Evolutionary conservation across 2,888 invertebrate genomes (phyloP).

Genomic region (Lepidocyrtinus sp.): DNA sequence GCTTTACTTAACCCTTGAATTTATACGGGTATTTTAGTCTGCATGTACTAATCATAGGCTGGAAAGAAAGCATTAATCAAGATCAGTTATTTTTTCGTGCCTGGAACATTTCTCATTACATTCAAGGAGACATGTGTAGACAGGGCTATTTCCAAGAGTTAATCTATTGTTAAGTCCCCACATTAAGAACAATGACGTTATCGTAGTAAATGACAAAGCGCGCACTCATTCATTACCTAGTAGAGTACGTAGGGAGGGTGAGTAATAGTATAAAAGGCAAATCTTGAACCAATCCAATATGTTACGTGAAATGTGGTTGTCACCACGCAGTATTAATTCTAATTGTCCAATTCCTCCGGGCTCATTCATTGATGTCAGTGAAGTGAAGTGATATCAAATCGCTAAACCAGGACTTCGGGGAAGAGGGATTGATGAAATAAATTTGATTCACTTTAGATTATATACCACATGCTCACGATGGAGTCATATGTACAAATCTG

Average conservation of each 20-base stretch:
- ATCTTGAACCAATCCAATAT: constrained; percentile 10
- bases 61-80: no score
- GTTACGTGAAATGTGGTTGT: constrained; percentile 3
- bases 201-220: not conserved
- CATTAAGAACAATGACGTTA: not conserved
- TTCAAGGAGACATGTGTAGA: no score
- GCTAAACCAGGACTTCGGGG: constrained; percentile 25
- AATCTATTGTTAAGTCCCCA: not conserved
- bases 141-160: not conserved
- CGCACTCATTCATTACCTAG: constrained; percentile 2
- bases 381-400: constrained; percentile 51
- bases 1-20: constrained; percentile 25
- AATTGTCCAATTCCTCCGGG: constrained; percentile 48
- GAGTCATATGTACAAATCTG: no score
- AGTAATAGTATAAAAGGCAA: not conserved
- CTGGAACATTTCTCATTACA: constrained; percentile 2
- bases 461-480: no score
- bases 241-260: not conserved
- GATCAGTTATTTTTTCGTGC: no score
- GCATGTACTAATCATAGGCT: no score
- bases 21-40: not conserved
- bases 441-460: constrained; percentile 51
- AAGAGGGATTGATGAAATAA: constrained; percentile 44
- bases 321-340: constrained; percentile 44
- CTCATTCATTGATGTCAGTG: constrained; percentile 52